Base-by-base conservation (phyloP, 2,888 invertebrate genomes). In the Nephrocerus scutellatus region DNA sequence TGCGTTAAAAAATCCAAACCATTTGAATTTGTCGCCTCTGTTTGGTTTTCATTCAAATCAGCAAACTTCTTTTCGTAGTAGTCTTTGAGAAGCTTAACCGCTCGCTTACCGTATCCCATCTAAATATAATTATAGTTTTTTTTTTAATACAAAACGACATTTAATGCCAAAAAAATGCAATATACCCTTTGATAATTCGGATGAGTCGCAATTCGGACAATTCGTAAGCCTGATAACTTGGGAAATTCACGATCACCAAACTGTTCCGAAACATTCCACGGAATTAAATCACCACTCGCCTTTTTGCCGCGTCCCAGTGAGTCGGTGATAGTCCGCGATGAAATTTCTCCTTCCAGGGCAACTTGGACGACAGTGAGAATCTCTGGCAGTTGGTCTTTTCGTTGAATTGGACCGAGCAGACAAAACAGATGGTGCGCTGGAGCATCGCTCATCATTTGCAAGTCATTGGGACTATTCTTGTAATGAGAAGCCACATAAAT, bases 401-500 rank as follows among this genome's bases (percentile, higher is more conserved):
- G 74, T 54, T 83, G 76, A 2, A 90, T 79, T 0, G 97, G 96
- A 0, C 88, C 87, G 2, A 97, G 72, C 24, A 99, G 72, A 50
- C 93, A 95, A 71, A 97, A 99, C 39, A 99, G 68, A 64, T 95
- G 90, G 71, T 99, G 98, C 2, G 95, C 95, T 0, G 98, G 97
- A 12, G 98, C 97, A 70, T 99, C 98, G 10, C 96, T 92, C 72
- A 99, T 77, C 77, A 98, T 82, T 72, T 98, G 97, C 26, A 98
- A 74, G 72, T 99, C 98, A 70, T 99, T 96, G 0, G 98, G 98
- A 39, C 89, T 89, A 72, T 98, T 99, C 81, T 97, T 98, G 65
- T 99, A 98, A 72, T 98, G 98, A 6, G 97, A 96, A 0, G 98
- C 82, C 0, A 97, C 97, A 63, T 92, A 96, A 28, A 99, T 80